Evolutionary conservation across 2,113 vertebrate genomes (phyloP), one percentile per base, ranked within the genome.

Genomic region (Suricata suricatta): DNA sequence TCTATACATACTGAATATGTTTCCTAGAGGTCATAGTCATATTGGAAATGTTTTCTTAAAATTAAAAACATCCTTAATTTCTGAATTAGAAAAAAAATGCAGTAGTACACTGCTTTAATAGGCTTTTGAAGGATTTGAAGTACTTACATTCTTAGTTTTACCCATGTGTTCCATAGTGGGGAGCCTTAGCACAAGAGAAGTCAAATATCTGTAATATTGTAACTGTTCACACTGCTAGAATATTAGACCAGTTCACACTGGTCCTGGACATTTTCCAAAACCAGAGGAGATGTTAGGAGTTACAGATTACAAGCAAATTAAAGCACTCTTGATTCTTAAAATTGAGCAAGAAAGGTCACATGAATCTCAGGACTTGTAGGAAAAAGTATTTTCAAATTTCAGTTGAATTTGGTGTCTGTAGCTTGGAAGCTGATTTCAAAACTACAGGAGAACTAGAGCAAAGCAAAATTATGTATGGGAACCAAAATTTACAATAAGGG

Each of bases 341-440:
- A 79, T n/a, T 54, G 38, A 50, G 27, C 1, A 41, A 77, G 80
- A 84, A 72, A 35, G 19, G 76, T 88, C 63, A 74, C 21, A 54
- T 77, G 16, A 31, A 92, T 69, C 41, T 91, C 69, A 68, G 44
- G 35, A 38, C 84, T 71, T 35, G 1, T 63, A 88, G 76, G 63
- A 54, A 95, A 94, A 96, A 27, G 35, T 63, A 85, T 82, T 88
- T 82, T 90, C 71, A 85, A 81, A 66, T 21, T 12, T 88, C n/a
- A 88, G 6, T 95, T 93, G n/a, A 86, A 91, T 83, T 94, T 23
- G 50, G 23, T n/a, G 33, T 71, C 63, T 50, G 50, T 84, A 64
- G 92, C 83, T 52, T 35, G 60, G 64, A 80, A 90, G 50, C 76
- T 15, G 63, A 38, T 64, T 84, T 72, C 60, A 64, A 80, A 95